Evolutionary conservation across 1,140 invertebrate genomes (phyloP), one percentile per base, ranked within the genome.

Genomic region (Pseudobourletiella spinata): DNA sequence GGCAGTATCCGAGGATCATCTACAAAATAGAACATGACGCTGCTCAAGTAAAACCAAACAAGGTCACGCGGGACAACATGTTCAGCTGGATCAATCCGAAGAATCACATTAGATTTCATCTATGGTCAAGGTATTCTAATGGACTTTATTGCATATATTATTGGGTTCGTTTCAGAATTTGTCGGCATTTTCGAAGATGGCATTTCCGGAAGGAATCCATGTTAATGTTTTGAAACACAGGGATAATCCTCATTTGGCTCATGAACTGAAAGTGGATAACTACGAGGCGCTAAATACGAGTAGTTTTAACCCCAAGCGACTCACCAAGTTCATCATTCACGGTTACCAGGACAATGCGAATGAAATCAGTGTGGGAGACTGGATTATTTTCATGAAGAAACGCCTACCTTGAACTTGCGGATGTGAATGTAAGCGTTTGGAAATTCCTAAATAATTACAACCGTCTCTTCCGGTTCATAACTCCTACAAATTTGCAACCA

Each of bases 291-390:
- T 69, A 26, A 35, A 25, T n/a, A 58, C 54, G 2, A 69, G 67
- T 29, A 66, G 63, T 48, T 69, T 69, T 51, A 51, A 69, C 20
- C 20, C 57, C 11, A 39, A 11, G 8, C 44, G 64, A 3, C 32
- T 66, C 1, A 69, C 67, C 2, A 69, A 69, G 51, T 59, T 69
- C 25, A 46, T 66, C 1, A 66, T 69, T 44, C 67, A 69, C 48
- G 67, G 67, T 2, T 69, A 56, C 26, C 56, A 56, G 8, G 67
- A 66, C 28, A 57, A 54, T 6, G 67, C 67, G 3, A 63, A 61
- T 1, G 67, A 69, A 59, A 18, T 62, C n/a, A 42, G 32, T 11
- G 56, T 66, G 8, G 56, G 58, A 1, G 54, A 60, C 14, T 69
- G 56, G 32, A 1, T 66, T 1, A 35, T 69, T 20, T 42, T 50